Evolutionary conservation across 2,113 vertebrate genomes (phyloP).

Genomic region (Malurus alboscapulatus): DNA sequence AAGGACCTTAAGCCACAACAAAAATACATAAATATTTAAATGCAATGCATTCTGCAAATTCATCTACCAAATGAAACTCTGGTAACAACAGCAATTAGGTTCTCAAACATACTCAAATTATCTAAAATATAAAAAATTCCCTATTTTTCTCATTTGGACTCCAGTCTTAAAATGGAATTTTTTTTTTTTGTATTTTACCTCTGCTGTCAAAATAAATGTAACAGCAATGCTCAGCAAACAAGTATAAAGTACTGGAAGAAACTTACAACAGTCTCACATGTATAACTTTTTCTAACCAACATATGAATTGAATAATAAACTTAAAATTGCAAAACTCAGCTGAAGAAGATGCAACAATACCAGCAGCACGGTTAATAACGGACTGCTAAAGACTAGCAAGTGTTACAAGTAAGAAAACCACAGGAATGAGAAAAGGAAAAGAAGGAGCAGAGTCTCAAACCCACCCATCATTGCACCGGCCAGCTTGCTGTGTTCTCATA

Average conservation of each 20-base stretch:
- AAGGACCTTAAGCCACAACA: background rate
- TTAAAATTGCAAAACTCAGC: background rate
- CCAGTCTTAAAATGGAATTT: background rate
- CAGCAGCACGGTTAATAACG: constrained; percentile 4
- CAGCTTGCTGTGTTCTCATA: background rate
- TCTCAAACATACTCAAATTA: background rate
- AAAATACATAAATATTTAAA: background rate
- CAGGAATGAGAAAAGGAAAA: background rate
- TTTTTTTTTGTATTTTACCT: background rate
- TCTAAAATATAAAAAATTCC: background rate
- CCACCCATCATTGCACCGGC: background rate
- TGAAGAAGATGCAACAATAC: background rate
- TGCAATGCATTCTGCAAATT: background rate
- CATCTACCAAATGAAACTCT: background rate
- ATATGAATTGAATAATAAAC: background rate
- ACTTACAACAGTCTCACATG: background rate
- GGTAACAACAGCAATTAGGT: background rate
- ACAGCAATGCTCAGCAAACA: background rate
- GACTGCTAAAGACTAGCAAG: background rate
- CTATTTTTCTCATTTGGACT: background rate
- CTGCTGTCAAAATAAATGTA: background rate
- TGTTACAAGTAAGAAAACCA: background rate
- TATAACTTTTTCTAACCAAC: background rate
- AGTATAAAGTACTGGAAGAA: background rate
- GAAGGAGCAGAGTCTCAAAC: background rate